Base-by-base conservation (phyloP, 1,140 invertebrate species). In the Drosophila varians region DNA sequence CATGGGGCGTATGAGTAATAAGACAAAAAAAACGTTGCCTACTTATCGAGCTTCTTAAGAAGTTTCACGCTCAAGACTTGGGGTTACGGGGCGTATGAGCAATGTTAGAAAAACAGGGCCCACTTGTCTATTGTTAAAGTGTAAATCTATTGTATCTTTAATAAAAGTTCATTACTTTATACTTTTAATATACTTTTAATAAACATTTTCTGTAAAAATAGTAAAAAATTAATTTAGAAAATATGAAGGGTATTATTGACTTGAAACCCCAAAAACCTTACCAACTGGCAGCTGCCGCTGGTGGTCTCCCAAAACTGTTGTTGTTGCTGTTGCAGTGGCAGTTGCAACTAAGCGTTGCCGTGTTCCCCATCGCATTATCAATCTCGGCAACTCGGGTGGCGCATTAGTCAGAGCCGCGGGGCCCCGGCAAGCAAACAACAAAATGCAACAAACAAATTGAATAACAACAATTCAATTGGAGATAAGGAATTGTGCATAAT, bases 401-500 rank as follows among this genome's bases (percentile, higher is more conserved):
- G 77, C 82, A 87, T 86, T 86, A 86, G 76, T 87, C 82, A 86
- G 73, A 57, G 73, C 82, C 82, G 28, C 47, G 52, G 70, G 80
- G 51, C 80, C 74, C 66, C 25, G 52, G 23, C 43, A 7, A 7
- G 21, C n/a, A 62, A 2, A 1, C 5, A 12, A 5, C 2, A 43
- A 55, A 55, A n/a, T n/a, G n/a, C n/a, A n/a, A n/a, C n/a, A n/a
- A n/a, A n/a, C n/a, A 52, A 42, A 60, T 28, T 23, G 26, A 65
- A 43, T 26, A 65, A 18, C 38, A 87, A 86, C 82, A 86, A 87
- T 87, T 87, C 82, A 87, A 86, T 86, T 80, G 54, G 46, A 54
- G 82, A 84, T 87, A 86, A 87, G 68, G 68, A 66, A 77, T 74
- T 53, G 61, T 86, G 73, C 74, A 87, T 87, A 87, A 87, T 87